Conservation (phyloP, 2,888 invertebrate species). For the Heliconius charithonia region DNA sequence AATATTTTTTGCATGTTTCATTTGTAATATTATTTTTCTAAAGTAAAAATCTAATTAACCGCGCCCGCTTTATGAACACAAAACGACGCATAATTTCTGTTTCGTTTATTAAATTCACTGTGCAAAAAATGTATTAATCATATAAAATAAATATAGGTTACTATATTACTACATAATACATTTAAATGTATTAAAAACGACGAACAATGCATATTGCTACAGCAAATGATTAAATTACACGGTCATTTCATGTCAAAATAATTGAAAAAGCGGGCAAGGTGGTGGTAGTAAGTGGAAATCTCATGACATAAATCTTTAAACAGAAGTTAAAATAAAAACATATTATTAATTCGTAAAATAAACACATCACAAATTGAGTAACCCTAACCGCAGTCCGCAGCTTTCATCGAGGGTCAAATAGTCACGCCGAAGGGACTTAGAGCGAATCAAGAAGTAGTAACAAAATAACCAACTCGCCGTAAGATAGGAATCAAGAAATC, state of each 20-base stretch:
- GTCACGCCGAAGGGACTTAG: conserved; percentile 20
- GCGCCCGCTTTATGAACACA: conserved; percentile 21
- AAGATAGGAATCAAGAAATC: conserved; percentile 25
- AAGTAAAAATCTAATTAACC: conserved; percentile 34
- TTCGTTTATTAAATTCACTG: neutral
- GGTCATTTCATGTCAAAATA: no score
- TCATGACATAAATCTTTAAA: neutral
- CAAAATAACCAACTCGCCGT: conserved; percentile 33
- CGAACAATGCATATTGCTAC: no score
- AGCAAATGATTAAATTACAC: no score
- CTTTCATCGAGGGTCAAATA: conserved; percentile 25
- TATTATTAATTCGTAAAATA: neutral
- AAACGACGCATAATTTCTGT: conserved; percentile 12
- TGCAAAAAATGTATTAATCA: neutral
- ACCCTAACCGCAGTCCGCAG: neutral
- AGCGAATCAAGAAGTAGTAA: conserved; percentile 34
- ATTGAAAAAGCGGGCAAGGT: no score
- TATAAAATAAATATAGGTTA: no score
- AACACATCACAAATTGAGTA: conserved; percentile 18
- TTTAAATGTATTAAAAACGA: no score
- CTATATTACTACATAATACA: no score
- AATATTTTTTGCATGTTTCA: neutral
- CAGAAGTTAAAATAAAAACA: neutral
- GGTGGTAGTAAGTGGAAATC: no score
- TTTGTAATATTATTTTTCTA: conserved; percentile 27